Evolutionary conservation across 1,140 invertebrate species (phyloP).

Genomic region (Drosophila orosa): DNA sequence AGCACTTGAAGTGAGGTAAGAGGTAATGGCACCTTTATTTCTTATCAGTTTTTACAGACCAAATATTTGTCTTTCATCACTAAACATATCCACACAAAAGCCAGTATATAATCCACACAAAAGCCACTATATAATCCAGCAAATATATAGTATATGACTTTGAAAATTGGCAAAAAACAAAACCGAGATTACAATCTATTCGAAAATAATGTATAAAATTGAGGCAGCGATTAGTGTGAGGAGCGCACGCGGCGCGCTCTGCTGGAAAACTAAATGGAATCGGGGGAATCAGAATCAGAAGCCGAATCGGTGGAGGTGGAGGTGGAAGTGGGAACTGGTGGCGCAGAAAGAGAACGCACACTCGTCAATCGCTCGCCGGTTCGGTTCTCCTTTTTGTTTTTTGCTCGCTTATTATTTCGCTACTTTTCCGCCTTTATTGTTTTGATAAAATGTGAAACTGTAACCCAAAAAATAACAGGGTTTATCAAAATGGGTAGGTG

Average conservation of each 20-base stretch:
- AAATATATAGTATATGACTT: slow-evolving; percentile 17
- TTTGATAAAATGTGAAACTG: slow-evolving; percentile 70
- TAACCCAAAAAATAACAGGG: slow-evolving; percentile 63
- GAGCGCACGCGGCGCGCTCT: slow-evolving; percentile 67
- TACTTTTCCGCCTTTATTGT: slow-evolving; percentile 20
- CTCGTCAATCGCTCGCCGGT: slow-evolving; percentile 18
- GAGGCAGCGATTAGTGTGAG: slow-evolving; percentile 44
- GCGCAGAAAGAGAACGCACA: slow-evolving; percentile 43
- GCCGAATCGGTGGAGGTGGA: background rate
- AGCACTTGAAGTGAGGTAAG: background rate
- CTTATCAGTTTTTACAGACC: slow-evolving; percentile 40
- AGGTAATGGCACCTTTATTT: slow-evolving; percentile 30
- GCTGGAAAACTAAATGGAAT: slow-evolving; percentile 67
- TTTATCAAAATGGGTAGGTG: slow-evolving; percentile 36
- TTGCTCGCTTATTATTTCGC: slow-evolving; percentile 18
- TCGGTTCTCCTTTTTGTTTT: slow-evolving; percentile 23
- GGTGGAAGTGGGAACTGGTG: slow-evolving; percentile 27
- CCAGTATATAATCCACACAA: slow-evolving; percentile 3
- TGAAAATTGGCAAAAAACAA: slow-evolving; percentile 26
- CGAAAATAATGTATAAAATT: slow-evolving; percentile 15
- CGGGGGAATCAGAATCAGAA: slow-evolving; percentile 12
- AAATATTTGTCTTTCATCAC: slow-evolving; percentile 40
- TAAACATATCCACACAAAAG: slow-evolving; percentile 8
- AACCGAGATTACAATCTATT: slow-evolving; percentile 44
- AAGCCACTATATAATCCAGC: too few species aligned